phyloP scores from a whole-genome alignment of 2,888 invertebrate species.

The Coecobrya sp. region DNA sequence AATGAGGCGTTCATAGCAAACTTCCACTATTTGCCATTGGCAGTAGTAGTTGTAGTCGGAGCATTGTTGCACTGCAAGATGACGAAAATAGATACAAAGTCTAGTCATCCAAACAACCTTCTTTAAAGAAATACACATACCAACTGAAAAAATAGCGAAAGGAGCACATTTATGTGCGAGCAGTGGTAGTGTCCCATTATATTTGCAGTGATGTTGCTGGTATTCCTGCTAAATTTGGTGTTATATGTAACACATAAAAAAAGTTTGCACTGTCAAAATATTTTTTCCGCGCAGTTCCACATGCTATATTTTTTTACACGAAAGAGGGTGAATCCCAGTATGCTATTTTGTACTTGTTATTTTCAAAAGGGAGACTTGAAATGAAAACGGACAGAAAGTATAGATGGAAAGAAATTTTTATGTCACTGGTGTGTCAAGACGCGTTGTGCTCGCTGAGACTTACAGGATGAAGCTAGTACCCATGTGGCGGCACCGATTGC shows the following conservation, averaged over 20 bases:
- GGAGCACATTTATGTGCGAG: background rate
- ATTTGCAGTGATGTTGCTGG: background rate
- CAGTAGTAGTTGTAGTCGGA: background rate
- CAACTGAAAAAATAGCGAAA: background rate
- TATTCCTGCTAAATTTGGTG: background rate
- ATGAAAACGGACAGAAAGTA: background rate
- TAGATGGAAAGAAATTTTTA: background rate
- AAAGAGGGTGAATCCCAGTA: too few species aligned
- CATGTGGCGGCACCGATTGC: too few species aligned
- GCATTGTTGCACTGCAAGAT: background rate
- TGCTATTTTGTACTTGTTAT: background rate
- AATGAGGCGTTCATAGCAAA: too few species aligned
- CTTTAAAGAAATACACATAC: background rate
- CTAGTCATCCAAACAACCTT: background rate
- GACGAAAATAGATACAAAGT: background rate
- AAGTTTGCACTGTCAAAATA: slow-evolving; percentile 5
- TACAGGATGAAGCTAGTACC: too few species aligned
- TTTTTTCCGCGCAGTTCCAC: background rate
- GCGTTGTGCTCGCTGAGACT: background rate
- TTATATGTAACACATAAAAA: background rate
- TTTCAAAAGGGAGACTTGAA: background rate
- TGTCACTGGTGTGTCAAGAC: background rate
- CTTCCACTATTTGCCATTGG: background rate
- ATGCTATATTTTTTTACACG: too few species aligned
- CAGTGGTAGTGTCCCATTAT: background rate